Conservation (phyloP, 2,888 invertebrate species). For the Augiades crinisus region DNA sequence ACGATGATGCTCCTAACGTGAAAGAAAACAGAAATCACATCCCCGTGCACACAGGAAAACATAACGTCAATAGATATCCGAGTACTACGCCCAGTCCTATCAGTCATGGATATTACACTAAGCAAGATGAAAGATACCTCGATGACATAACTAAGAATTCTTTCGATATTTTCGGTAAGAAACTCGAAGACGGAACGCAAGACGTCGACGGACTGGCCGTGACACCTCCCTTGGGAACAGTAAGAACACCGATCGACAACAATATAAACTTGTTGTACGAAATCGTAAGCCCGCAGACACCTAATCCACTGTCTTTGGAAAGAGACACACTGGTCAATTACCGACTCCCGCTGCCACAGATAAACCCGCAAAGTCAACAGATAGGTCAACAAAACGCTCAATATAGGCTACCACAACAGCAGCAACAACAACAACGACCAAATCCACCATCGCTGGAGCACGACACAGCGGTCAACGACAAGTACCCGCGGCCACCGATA, state of each 20-base stretch:
- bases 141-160: conserved; percentile 89
- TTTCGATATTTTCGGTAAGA: conserved; percentile 88
- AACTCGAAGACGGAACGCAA: conserved; percentile 77
- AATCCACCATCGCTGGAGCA: conserved; percentile 77
- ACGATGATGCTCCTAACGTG: conserved; percentile 54
- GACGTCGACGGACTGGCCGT: conserved; percentile 72
- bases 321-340: conserved; percentile 88
- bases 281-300: conserved; percentile 57
- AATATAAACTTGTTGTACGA: conserved; percentile 80
- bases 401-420: neutral
- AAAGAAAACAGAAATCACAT: conserved; percentile 62
- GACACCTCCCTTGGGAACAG: conserved; percentile 68
- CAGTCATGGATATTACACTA: conserved; percentile 84
- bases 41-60: conserved; percentile 58
- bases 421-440: conserved; percentile 38
- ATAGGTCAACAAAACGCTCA: conserved; percentile 51
- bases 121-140: conserved; percentile 84
- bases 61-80: conserved; percentile 55
- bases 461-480: conserved; percentile 88
- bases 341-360: conserved; percentile 83
- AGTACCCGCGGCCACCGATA: conserved; percentile 83
- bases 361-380: conserved; percentile 86
- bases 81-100: conserved; percentile 79
- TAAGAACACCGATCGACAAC: conserved; percentile 72
- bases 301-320: conserved; percentile 75